Percentiles rank a stretch among this genome's conserved stretches.
phyloP scores from a whole-genome alignment of 2,797 vertebrate species.

The Chaunax sp. region DNA sequence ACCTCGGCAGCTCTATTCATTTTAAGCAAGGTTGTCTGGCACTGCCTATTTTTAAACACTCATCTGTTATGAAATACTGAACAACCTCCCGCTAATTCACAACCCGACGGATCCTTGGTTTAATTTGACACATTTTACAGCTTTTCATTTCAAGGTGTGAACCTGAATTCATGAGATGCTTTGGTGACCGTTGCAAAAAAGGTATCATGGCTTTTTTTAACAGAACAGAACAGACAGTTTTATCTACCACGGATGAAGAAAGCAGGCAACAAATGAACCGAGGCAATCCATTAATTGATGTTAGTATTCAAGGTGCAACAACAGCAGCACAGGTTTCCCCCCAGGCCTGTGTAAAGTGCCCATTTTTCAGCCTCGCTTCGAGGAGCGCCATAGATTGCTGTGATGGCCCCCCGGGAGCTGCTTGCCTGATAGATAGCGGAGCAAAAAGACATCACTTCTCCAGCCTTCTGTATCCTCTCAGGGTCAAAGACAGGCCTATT shows the following conservation, averaged over 20 bases:
- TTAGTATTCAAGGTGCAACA: slow-evolving; percentile 60
- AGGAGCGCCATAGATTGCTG: slow-evolving; percentile 60
- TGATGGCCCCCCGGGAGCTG: slow-evolving; percentile 45
- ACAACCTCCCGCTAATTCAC: not conserved
- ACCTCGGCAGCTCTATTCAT: slow-evolving; percentile 16
- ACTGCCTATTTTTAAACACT: slow-evolving; percentile 11
- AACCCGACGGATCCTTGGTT: not conserved
- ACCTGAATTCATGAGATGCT: slow-evolving; percentile 5
- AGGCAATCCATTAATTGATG: slow-evolving; percentile 39
- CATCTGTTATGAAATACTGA: slow-evolving; percentile 27
- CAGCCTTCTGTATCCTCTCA: slow-evolving; percentile 37
- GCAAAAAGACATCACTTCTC: slow-evolving; percentile 46
- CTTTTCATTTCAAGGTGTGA: slow-evolving; percentile 10
- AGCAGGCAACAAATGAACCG: slow-evolving; percentile 28
- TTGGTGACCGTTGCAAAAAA: not conserved
- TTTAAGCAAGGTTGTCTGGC: not conserved
- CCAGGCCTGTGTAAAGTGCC: slow-evolving; percentile 17
- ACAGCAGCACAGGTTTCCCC: slow-evolving; percentile 41
- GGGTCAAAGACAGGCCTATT: slow-evolving; percentile 41
- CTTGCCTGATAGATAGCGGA: slow-evolving; percentile 54
- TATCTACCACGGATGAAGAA: slow-evolving; percentile 13
- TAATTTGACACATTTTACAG: slow-evolving; percentile 16
- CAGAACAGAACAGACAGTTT: slow-evolving; percentile 5
- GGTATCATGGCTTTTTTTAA: slow-evolving; percentile 18
- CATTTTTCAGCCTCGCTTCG: slow-evolving; percentile 56